These are phyloP conservation scores for Coelinius sp. DNA, from an alignment of 2,888 invertebrate genomes.

Conservation along the genomic window DNA sequence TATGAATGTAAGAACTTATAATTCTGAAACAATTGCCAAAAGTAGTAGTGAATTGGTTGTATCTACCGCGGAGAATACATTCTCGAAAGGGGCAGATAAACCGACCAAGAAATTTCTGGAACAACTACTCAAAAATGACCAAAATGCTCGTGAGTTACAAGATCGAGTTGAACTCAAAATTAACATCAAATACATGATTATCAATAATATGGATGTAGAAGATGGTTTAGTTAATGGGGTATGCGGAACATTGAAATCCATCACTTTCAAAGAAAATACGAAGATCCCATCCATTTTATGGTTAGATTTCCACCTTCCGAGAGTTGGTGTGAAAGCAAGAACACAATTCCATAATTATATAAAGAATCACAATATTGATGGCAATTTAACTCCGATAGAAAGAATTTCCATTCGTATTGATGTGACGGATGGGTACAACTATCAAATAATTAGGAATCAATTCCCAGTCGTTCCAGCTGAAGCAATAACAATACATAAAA, in stretches of 20 bases:
- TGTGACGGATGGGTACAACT: background rate
- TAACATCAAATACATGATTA: constrained; percentile 14
- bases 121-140: background rate
- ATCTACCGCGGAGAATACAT: background rate
- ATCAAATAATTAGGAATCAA: background rate
- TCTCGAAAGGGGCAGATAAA: background rate
- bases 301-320: constrained; percentile 36
- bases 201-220: background rate
- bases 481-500: constrained; percentile 1
- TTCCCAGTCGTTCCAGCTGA: constrained; percentile 12
- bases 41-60: too few relatives aligned
- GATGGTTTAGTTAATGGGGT: constrained; percentile 26
- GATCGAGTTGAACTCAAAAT: constrained; percentile 4
- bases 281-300: constrained; percentile 32
- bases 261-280: too few relatives aligned
- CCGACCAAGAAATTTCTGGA: background rate
- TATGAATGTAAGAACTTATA: too few relatives aligned
- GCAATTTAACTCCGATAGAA: constrained; percentile 21
- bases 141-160: background rate
- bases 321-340: constrained; percentile 33
- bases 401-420: constrained; percentile 14
- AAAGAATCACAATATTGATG: constrained; percentile 18
- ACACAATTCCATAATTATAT: constrained; percentile 13
- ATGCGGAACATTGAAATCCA: constrained; percentile 23
- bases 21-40: too few relatives aligned